Percentiles rank a stretch among this genome's conserved stretches.
These are phyloP conservation scores for Saimiri boliviensis DNA, from an alignment of 2,113 vertebrate genomes.

Conservation along the genomic window DNA sequence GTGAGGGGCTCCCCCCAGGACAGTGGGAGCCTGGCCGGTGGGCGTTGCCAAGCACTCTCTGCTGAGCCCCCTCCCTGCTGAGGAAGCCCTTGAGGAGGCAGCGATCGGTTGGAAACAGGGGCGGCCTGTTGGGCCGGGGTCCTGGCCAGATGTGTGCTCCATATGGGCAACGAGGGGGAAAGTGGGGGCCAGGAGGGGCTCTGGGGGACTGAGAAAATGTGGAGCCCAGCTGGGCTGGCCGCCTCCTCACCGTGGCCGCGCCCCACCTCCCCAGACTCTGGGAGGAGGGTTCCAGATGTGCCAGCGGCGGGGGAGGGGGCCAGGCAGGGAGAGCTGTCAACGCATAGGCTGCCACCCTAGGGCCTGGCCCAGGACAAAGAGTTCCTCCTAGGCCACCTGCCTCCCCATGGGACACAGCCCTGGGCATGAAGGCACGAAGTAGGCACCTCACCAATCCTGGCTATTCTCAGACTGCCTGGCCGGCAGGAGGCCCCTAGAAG, in stretches of 20 bases:
- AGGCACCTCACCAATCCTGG: neutral
- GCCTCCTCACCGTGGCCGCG: neutral
- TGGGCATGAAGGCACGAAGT: accelerated
- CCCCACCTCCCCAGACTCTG: neutral
- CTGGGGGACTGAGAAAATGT: neutral
- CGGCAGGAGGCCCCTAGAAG: neutral
- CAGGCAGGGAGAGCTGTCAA: neutral
- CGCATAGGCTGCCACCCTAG: neutral
- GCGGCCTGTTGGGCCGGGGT: neutral
- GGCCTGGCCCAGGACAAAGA: neutral
- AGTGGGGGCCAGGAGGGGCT: neutral
- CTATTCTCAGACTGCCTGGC: neutral
- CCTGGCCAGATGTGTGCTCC: constrained; percentile 62
- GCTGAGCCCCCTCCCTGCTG: neutral
- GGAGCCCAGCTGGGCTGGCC: constrained; percentile 43
- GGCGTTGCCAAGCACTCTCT: neutral
- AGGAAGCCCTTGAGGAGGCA: neutral
- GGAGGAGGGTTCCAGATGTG: constrained; percentile 65
- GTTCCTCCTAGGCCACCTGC: neutral
- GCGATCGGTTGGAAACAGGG: neutral
- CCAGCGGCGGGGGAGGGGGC: neutral
- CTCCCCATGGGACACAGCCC: accelerated
- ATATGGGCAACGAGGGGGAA: constrained; percentile 10
- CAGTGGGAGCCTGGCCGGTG: no score
- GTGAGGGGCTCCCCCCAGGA: neutral